These are phyloP conservation scores for Todiramphus saurophagus DNA, from an alignment of 2,113 vertebrate species.

Conservation along the genomic window DNA sequence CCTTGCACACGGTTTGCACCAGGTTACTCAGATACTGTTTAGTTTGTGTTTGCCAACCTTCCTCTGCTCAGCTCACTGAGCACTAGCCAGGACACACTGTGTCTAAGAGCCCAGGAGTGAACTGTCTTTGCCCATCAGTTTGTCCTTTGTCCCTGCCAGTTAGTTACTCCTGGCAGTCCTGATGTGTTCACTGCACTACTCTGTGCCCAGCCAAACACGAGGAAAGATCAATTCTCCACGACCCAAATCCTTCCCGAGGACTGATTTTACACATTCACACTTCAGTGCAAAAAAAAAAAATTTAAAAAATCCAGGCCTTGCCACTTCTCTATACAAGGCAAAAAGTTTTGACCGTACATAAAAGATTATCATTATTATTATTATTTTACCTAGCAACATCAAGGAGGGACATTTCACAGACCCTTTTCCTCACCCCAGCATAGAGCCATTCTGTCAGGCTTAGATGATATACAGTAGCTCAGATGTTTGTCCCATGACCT, in stretches of 20 bases:
- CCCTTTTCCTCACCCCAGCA: not conserved
- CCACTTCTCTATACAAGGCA: not conserved
- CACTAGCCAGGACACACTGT: not conserved
- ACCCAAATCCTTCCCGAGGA: not conserved
- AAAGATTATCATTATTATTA: not conserved
- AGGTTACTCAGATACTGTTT: not conserved
- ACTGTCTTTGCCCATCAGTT: not conserved
- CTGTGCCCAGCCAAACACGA: not conserved
- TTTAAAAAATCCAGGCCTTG: not conserved
- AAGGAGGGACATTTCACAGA: not conserved
- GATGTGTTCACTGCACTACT: not conserved
- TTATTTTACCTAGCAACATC: slow-evolving; percentile 19
- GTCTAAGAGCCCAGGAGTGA: not conserved
- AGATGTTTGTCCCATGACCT: slow-evolving; percentile 1
- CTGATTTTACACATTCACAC: not conserved
- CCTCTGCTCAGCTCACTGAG: not conserved
- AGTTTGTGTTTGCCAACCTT: not conserved
- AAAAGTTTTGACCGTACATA: not conserved
- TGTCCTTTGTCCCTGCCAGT: not conserved
- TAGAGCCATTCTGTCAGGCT: not conserved
- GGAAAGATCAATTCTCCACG: not conserved
- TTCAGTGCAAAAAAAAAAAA: not conserved
- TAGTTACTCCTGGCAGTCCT: not conserved
- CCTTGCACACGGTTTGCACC: not conserved
- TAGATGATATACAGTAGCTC: not conserved